phyloP scores from a whole-genome alignment of 2,797 vertebrate genomes.

The Aldrovandia affinis region DNA sequence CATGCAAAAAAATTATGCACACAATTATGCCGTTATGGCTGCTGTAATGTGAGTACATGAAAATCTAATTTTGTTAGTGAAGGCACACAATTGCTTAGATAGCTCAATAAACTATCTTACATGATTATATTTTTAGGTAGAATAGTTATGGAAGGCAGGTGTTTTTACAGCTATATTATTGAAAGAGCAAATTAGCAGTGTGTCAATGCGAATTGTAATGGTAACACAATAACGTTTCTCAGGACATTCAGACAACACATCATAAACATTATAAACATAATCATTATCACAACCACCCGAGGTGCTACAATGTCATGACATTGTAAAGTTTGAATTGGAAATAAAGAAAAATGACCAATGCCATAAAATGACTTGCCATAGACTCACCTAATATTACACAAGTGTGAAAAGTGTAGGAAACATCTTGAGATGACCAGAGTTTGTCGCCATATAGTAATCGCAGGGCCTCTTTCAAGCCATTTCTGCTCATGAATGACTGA shows the following conservation, averaged over 20 bases:
- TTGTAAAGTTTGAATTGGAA: background rate
- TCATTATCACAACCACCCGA: background rate
- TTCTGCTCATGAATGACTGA: background rate
- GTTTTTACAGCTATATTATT: too few relatives aligned
- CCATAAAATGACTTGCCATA: background rate
- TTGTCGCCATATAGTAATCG: background rate
- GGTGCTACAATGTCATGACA: background rate
- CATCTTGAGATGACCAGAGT: background rate
- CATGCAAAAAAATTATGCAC: slow-evolving; percentile 3
- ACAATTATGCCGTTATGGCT: background rate
- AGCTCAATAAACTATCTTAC: too few relatives aligned
- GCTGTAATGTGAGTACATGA: background rate
- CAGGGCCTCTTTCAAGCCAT: background rate
- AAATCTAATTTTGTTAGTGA: background rate
- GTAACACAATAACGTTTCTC: background rate
- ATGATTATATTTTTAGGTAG: too few relatives aligned
- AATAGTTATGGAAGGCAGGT: too few relatives aligned
- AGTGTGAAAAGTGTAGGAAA: background rate
- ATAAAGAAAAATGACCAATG: background rate
- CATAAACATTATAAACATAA: too few relatives aligned
- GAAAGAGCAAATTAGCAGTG: too few relatives aligned
- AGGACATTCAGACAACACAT: background rate
- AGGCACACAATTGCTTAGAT: too few relatives aligned
- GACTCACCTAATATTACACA: background rate
- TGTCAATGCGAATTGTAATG: background rate